Evolutionary conservation across 92 coral and sea anemone genomes (phyloP).

Genomic region (Chrysogorgia sp.): DNA sequence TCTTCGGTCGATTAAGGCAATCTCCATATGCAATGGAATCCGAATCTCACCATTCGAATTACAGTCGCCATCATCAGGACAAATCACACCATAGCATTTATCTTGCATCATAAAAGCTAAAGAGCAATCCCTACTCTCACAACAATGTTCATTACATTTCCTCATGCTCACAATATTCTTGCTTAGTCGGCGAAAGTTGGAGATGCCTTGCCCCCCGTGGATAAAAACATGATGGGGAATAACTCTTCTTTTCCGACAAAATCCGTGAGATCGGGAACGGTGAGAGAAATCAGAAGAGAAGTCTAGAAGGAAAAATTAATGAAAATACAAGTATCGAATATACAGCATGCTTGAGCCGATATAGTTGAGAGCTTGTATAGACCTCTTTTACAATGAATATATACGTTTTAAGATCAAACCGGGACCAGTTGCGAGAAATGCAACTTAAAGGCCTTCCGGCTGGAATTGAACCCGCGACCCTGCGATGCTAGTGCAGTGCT

Average conservation of each 20-base stretch:
- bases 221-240: slow-evolving; percentile 36
- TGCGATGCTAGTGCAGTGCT: too few species aligned
- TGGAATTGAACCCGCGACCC: too few species aligned
- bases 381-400: too few species aligned
- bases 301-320: slow-evolving; percentile 10
- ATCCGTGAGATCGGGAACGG: slow-evolving; percentile 14
- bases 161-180: slow-evolving; percentile 2
- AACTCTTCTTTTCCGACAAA: slow-evolving; percentile 23
- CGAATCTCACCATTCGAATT: slow-evolving; percentile 8
- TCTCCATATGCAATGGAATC: slow-evolving; percentile 36
- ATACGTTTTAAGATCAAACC: too few species aligned
- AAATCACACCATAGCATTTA: slow-evolving; percentile 41
- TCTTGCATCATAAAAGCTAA: slow-evolving; percentile 35
- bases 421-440: too few species aligned
- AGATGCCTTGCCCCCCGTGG: slow-evolving; percentile 28
- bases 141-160: slow-evolving; percentile 28
- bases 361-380: too few species aligned
- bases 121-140: slow-evolving; percentile 23
- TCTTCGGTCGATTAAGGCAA: slow-evolving; percentile 28
- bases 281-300: slow-evolving; percentile 17
- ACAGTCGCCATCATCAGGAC: slow-evolving; percentile 44
- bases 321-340: too few species aligned
- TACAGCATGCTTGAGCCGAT: too few species aligned
- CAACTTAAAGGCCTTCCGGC: too few species aligned
- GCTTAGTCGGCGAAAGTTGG: slow-evolving; percentile 21